Evolutionary conservation across 1,140 invertebrate genomes (phyloP), one percentile per base, ranked within the genome.

Genomic region (Cyclargus thomasi): DNA sequence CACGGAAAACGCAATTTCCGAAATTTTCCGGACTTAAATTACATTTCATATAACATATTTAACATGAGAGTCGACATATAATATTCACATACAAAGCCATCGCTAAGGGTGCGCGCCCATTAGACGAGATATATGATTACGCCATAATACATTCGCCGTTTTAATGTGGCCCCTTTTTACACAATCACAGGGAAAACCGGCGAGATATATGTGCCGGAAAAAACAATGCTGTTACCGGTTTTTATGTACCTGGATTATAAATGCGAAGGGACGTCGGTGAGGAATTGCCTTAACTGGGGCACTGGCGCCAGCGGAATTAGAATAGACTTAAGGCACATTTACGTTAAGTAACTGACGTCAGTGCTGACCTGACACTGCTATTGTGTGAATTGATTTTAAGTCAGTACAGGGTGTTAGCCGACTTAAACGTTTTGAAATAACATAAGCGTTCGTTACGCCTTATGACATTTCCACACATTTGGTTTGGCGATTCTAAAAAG

Each of bases 211-310:
- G 39, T 47, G 39, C 39, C 39, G 39, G 39, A 47, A 47, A 47
- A 47, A 47, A 47, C 39, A 47, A 47, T 47, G 39, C 29, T 6
- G 5, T 47, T 47, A 47, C 39, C 39, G 14, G 14, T 47, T 0
- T 47, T 47, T 47, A 47, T 47, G 39, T 47, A 47, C 39, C 39
- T 47, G 39, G 39, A 47, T 47, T 47, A 47, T 47, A 47, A 47
- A 47, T 47, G 39, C 39, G 39, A 47, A 47, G 39, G 39, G 39
- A 47, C 14, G 6, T 47, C 39, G 5, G 29, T 29, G 29, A 5
- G 29, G 29, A 29, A 29, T 29, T 2, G 39, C 39, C 39, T 11
- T 47, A 14, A 47, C 10, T 29, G 29, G 29, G 29, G 29, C 2
- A 29, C 29, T 29, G 29, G 29, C 29, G 29, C 29, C 29, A 29